phyloP scores from a whole-genome alignment of 30 jellyfish, hydroid and myxozoan genomes.

The Pseudorhiza aurosa region DNA sequence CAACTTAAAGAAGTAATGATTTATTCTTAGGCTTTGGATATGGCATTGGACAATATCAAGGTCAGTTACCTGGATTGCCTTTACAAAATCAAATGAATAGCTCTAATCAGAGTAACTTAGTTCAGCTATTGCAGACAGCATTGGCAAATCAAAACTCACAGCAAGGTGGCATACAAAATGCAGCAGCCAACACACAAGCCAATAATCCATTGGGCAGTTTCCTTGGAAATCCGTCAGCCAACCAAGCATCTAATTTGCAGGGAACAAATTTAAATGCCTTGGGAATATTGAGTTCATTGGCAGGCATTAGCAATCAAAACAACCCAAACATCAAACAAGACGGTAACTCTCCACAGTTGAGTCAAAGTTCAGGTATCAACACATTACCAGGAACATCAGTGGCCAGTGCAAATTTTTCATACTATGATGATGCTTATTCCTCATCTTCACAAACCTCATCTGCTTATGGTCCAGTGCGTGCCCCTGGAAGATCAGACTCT shows the following conservation, averaged over 20 bases:
- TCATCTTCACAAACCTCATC: conserved; percentile 39
- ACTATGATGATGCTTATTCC: conserved; percentile 48
- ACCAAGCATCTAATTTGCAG: background rate
- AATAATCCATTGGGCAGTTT: conserved; percentile 14
- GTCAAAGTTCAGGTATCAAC: background rate
- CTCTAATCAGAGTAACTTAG: conserved; percentile 18
- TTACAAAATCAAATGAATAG: conserved; percentile 12
- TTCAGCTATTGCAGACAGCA: conserved; percentile 57
- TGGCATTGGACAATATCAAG: conserved; percentile 8
- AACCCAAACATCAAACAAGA: conserved; percentile 6
- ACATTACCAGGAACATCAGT: conserved; percentile 5
- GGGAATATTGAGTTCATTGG: conserved; percentile 33
- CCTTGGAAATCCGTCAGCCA: conserved; percentile 17
- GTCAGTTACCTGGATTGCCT: background rate
- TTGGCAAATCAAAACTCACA: conserved; percentile 16
- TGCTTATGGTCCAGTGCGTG: conserved; percentile 57
- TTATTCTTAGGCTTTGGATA: background rate
- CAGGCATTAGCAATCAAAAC: conserved; percentile 20
- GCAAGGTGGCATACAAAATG: conserved; percentile 1
- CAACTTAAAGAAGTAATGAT: too few species aligned
- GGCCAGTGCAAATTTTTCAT: conserved; percentile 9
- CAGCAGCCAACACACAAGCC: background rate
- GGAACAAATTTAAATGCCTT: background rate
- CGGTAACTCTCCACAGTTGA: background rate
- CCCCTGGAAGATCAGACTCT: conserved; percentile 49